These are phyloP conservation scores for Monodelphis domestica DNA, from an alignment of 2,797 vertebrate genomes.

Conservation along the genomic window DNA sequence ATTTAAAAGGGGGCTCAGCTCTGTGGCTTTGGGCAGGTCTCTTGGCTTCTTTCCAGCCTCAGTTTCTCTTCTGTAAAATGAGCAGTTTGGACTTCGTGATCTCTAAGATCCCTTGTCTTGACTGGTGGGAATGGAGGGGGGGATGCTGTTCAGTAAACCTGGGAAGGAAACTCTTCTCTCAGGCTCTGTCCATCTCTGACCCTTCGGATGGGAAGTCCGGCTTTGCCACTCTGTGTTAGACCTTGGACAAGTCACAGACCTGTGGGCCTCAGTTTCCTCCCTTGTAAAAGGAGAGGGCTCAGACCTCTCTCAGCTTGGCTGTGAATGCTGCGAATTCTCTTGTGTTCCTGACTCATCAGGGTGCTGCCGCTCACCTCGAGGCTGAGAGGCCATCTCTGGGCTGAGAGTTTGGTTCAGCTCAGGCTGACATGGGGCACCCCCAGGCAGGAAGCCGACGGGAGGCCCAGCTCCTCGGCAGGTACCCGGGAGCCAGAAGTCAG, in stretches of 20 bases:
- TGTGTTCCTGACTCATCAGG: not conserved
- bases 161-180: not conserved
- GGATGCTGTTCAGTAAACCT: no score
- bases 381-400: not conserved
- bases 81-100: not conserved
- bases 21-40: no score
- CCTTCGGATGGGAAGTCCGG: rapidly evolving
- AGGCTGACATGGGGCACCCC: no score
- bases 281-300: not conserved
- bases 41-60: not conserved
- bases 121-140: no score
- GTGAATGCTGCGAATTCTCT: not conserved
- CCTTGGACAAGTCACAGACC: not conserved
- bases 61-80: not conserved
- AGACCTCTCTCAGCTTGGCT: not conserved
- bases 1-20: no score
- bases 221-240: not conserved
- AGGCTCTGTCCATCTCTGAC: rapidly evolving
- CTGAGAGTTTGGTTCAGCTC: not conserved
- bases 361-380: no score
- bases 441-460: not conserved
- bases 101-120: not conserved
- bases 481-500: not conserved
- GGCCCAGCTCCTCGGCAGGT: rapidly evolving
- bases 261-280: not conserved